phyloP scores from a whole-genome alignment of 2,113 vertebrate genomes.

The Platycercus adscitus region DNA sequence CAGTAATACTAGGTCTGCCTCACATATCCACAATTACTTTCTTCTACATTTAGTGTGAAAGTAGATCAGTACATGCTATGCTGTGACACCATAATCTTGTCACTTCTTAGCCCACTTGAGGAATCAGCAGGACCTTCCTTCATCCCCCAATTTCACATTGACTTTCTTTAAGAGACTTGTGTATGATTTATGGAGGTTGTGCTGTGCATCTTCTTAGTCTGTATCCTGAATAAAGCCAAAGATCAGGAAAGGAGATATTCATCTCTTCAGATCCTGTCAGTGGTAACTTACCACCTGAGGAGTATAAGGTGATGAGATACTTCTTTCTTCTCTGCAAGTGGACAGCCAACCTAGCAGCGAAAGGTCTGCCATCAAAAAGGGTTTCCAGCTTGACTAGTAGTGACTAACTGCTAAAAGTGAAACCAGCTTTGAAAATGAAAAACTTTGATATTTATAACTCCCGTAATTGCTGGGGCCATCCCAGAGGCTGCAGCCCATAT shows the following conservation, averaged over 20 bases:
- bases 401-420: background rate
- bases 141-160: background rate
- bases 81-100: background rate
- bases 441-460: background rate
- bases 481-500: background rate
- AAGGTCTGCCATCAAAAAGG: background rate
- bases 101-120: background rate
- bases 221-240: constrained; percentile 18
- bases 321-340: constrained; percentile 27
- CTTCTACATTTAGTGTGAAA: background rate
- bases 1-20: background rate
- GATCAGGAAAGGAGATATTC: constrained; percentile 22
- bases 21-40: background rate
- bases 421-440: background rate
- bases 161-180: constrained; percentile 13
- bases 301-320: background rate
- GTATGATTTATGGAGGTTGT: constrained; percentile 26
- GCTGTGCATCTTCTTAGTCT: background rate
- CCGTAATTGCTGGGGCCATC: background rate
- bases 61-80: background rate
- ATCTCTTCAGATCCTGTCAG: constrained; percentile 14
- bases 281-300: background rate
- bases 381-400: background rate
- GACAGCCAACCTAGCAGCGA: background rate
- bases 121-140: background rate